Conservation (phyloP, 2,113 vertebrate genomes). For the Osmerus eperlanus region DNA sequence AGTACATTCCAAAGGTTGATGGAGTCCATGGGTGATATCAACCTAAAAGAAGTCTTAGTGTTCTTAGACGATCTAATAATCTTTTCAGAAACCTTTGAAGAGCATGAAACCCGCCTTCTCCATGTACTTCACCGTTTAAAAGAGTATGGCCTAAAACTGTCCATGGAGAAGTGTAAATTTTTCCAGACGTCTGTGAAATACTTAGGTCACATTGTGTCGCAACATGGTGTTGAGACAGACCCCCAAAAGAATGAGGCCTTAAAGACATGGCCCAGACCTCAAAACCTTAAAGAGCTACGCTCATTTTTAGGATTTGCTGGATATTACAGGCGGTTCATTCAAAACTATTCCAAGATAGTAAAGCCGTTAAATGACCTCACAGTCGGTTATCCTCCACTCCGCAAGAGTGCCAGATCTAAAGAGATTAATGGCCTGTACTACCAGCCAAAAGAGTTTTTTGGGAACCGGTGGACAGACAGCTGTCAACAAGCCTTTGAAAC, state of each 20-base stretch:
- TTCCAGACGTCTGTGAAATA: background rate
- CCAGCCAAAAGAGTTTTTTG: background rate
- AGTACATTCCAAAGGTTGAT: background rate
- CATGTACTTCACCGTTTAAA: background rate
- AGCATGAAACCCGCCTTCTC: background rate
- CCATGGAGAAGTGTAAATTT: background rate
- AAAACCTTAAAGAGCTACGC: too few relatives aligned
- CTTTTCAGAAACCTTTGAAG: background rate
- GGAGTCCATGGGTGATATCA: background rate
- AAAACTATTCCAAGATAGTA: too few relatives aligned
- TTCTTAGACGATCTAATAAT: background rate
- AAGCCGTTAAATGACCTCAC: background rate
- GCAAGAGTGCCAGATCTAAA: background rate
- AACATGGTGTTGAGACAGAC: constrained; percentile 3
- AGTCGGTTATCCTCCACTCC: background rate
- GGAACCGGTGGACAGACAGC: background rate
- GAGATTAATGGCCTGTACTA: background rate
- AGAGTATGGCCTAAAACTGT: constrained; percentile 2
- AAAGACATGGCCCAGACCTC: background rate
- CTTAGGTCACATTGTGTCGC: background rate
- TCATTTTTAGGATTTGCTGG: too few relatives aligned
- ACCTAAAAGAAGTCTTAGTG: background rate
- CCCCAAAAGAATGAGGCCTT: background rate
- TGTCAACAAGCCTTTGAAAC: background rate
- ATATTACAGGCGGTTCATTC: too few relatives aligned